Conservation (phyloP, 2,113 vertebrate genomes). For the Brachypodius melanocephalos region DNA sequence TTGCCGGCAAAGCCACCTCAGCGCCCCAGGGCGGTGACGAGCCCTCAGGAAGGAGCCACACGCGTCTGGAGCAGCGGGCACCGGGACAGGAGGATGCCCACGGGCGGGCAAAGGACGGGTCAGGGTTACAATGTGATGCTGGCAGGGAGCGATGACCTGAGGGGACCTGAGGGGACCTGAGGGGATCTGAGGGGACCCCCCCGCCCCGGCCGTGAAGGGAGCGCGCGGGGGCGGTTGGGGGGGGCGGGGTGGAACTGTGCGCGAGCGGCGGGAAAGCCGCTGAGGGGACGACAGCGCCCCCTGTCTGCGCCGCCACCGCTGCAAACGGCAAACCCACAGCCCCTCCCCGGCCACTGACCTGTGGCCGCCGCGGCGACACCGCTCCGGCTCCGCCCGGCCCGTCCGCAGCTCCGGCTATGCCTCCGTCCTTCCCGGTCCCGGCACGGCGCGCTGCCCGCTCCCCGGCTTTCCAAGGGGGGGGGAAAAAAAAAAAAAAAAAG, state of each 20-base stretch:
- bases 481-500: not conserved
- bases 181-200: too few species aligned
- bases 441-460: not conserved
- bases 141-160: too few species aligned
- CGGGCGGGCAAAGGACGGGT: accelerated
- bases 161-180: too few species aligned
- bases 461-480: not conserved
- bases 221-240: not conserved
- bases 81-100: accelerated
- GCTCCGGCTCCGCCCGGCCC: not conserved
- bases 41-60: not conserved
- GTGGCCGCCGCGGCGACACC: not conserved
- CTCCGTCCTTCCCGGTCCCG: not conserved
- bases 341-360: not conserved
- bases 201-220: not conserved
- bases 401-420: not conserved
- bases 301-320: not conserved
- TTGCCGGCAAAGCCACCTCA: not conserved
- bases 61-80: not conserved
- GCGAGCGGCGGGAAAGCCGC: not conserved
- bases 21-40: accelerated
- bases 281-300: not conserved
- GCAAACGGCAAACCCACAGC: not conserved
- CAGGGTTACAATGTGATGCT: accelerated
- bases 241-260: not conserved